A percentile compares a stretch with the other conserved stretches of the same genome.
Conservation (phyloP, 2,113 vertebrate species). For the Benitochromis conjunctus region DNA sequence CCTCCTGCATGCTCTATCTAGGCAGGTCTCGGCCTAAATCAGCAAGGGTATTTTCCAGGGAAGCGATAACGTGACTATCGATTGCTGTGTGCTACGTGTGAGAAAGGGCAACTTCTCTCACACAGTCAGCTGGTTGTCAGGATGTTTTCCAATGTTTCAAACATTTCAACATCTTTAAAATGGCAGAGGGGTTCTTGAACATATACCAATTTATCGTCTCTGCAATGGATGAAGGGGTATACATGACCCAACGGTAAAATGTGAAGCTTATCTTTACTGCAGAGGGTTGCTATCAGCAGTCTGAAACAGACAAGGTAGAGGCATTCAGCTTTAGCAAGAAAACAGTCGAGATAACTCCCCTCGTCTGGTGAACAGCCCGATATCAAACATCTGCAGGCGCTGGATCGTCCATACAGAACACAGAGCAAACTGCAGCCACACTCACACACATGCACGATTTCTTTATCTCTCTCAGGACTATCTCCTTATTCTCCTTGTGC, state of each 20-base stretch:
- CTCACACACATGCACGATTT: neutral
- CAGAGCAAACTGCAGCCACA: neutral
- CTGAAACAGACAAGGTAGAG: neutral
- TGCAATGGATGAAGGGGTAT: neutral
- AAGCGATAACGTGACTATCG: neutral
- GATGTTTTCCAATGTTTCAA: neutral
- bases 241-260: neutral
- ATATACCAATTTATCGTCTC: neutral
- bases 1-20: neutral
- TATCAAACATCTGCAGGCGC: conserved; percentile 33
- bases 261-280: neutral
- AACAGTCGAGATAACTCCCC: neutral
- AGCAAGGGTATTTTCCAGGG: neutral
- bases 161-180: neutral
- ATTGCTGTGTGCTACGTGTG: neutral
- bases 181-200: neutral
- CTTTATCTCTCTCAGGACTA: neutral
- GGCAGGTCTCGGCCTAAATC: neutral
- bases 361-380: neutral
- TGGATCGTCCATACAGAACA: neutral
- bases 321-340: neutral
- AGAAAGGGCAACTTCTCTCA: neutral
- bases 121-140: neutral
- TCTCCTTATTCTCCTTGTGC: neutral
- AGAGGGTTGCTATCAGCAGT: neutral